phyloP scores from a whole-genome alignment of 1,140 invertebrate genomes.

The Teleogryllus occipitalis region DNA sequence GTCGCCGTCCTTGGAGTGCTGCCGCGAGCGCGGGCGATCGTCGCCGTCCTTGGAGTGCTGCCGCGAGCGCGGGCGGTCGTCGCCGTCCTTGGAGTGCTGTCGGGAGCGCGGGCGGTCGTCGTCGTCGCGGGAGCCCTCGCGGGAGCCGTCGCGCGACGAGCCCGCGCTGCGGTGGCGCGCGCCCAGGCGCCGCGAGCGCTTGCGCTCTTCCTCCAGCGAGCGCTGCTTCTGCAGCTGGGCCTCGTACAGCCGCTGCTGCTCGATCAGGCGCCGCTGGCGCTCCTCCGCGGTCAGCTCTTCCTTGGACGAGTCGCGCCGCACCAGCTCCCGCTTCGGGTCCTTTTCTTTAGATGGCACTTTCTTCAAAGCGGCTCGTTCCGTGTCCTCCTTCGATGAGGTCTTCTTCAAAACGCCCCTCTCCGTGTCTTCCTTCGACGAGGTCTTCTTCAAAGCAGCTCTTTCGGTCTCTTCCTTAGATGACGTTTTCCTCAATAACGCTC shows the following conservation, averaged over 20 bases:
- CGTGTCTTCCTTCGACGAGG: not conserved
- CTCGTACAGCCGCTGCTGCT: not conserved
- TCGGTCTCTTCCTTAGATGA: not conserved
- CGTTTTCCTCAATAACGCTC: not conserved
- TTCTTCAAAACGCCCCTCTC: not conserved
- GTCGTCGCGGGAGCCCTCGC: not conserved
- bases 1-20: no score
- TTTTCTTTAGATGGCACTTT: not conserved
- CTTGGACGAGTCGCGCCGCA: not conserved
- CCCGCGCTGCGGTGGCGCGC: not conserved
- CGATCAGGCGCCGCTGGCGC: not conserved
- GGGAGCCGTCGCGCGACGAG: not conserved
- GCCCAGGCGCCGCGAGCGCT: no score
- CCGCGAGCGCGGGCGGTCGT: no score
- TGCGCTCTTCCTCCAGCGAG: not conserved
- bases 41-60: no score
- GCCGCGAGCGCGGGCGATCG: no score
- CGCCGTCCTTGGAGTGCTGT: not conserved
- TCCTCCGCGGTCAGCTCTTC: not conserved
- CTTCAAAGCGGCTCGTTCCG: not conserved
- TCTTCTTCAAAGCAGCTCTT: not conserved
- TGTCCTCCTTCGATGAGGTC: not conserved
- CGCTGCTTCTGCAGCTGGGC: not conserved
- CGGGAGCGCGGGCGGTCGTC: not conserved
- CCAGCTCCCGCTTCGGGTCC: not conserved